Percentiles rank a stretch among this genome's conserved stretches.
Evolutionary conservation across 2,113 vertebrate genomes (phyloP).

Genomic region (Numida meleagris): DNA sequence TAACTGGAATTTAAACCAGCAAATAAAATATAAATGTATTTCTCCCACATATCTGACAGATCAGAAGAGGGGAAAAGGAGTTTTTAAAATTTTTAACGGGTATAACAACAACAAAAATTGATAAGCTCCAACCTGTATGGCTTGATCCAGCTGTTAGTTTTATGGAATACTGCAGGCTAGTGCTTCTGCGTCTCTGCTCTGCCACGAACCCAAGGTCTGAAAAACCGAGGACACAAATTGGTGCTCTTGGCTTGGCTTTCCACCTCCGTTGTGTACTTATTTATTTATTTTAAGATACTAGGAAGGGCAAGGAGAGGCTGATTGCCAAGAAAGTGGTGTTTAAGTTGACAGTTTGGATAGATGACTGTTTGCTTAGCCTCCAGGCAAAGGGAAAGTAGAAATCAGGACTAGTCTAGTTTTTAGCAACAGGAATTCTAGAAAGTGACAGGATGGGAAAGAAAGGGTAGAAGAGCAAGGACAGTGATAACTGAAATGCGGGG

Average conservation of each 20-base stretch:
- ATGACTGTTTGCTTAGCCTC: neutral
- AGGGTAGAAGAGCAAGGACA: neutral
- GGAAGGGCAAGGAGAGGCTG: neutral
- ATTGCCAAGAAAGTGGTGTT: slow-evolving; percentile 42
- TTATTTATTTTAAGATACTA: neutral
- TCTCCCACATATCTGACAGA: neutral
- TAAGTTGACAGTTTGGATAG: neutral
- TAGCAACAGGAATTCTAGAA: neutral
- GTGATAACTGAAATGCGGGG: accelerated
- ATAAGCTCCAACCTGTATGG: neutral
- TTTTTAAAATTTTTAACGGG: neutral
- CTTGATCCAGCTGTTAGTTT: neutral
- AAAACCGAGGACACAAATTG: slow-evolving; percentile 4
- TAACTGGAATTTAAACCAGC: neutral
- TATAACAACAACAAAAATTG: neutral
- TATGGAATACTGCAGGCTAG: neutral
- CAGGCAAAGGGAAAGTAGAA: slow-evolving; percentile 2
- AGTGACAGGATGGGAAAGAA: neutral
- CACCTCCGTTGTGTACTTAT: neutral
- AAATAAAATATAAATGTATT: neutral
- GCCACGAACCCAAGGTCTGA: neutral
- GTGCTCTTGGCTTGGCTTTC: slow-evolving; percentile 7
- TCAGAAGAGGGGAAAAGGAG: neutral
- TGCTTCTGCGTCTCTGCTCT: neutral
- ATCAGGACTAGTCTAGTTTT: neutral